Percentiles rank a stretch among this genome's conserved stretches.
Conservation (phyloP, 2,113 vertebrate species). For the Lepus timidus region DNA sequence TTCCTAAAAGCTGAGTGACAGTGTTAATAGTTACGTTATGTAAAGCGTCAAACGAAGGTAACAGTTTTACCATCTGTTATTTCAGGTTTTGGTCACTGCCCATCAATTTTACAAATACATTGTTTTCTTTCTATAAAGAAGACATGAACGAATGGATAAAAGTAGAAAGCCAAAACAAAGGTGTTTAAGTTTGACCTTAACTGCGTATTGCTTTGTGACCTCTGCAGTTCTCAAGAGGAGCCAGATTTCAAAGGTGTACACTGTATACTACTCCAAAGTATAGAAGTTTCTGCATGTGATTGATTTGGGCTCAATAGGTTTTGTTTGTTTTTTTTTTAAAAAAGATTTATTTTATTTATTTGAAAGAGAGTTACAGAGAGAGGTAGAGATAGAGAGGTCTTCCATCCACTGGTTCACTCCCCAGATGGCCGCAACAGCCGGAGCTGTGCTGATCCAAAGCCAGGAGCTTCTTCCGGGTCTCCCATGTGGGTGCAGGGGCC, state of each 20-base stretch:
- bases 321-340: not conserved
- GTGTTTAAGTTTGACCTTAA: slow-evolving; percentile 40
- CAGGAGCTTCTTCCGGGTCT: too few relatives aligned
- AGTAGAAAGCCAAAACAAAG: slow-evolving; percentile 2
- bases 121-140: not conserved
- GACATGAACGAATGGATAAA: not conserved
- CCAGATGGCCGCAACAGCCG: too few relatives aligned
- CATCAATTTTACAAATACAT: not conserved
- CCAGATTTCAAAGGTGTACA: not conserved
- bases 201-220: not conserved
- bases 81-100: too few relatives aligned
- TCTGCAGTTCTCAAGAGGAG: not conserved
- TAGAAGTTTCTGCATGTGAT: slow-evolving; percentile 14
- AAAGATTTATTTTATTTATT: too few relatives aligned
- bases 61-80: not conserved
- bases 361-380: too few relatives aligned
- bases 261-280: not conserved
- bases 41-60: not conserved
- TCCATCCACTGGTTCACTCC: too few relatives aligned
- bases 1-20: not conserved
- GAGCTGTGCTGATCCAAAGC: too few relatives aligned
- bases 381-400: too few relatives aligned
- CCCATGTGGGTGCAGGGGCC: too few relatives aligned
- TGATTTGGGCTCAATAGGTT: slow-evolving; percentile 51
- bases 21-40: too few relatives aligned